Conservation (phyloP, 2,888 invertebrate genomes). For the Tolmerus cingulatus region DNA sequence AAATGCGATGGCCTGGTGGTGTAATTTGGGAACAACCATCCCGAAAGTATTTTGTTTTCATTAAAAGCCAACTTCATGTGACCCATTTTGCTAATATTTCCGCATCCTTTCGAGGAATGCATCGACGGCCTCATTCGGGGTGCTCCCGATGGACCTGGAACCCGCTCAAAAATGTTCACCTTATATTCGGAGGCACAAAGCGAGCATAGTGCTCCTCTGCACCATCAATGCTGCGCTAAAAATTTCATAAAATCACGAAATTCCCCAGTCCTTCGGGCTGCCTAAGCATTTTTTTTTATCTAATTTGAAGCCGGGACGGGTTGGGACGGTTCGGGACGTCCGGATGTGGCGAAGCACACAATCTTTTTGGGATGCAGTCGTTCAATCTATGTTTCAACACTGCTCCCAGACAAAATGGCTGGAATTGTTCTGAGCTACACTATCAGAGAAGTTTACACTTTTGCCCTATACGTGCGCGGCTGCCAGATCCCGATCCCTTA, state of each 20-base stretch:
- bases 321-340: background rate
- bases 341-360: conserved; percentile 7
- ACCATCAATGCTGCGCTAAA: conserved; percentile 31
- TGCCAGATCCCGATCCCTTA: background rate
- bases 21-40: background rate
- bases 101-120: background rate
- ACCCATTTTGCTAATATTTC: conserved; percentile 31
- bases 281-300: conserved; percentile 32
- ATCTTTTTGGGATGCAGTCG: background rate
- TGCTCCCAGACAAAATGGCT: background rate
- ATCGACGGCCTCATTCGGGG: background rate
- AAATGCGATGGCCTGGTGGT: background rate
- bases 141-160: background rate
- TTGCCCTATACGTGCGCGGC: background rate
- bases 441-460: conserved; percentile 3
- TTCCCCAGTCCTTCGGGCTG: conserved; percentile 12
- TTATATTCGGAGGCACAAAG: background rate
- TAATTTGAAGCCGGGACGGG: conserved; percentile 13
- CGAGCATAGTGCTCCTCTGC: background rate
- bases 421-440: background rate
- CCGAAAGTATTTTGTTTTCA: conserved; percentile 30
- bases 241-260: conserved; percentile 37
- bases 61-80: conserved; percentile 24
- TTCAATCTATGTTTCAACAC: conserved; percentile 32
- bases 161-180: conserved; percentile 17